Evolutionary conservation across 2,113 vertebrate genomes (phyloP), one percentile per base, ranked within the genome.

Genomic region (Mustelus asterias): DNA sequence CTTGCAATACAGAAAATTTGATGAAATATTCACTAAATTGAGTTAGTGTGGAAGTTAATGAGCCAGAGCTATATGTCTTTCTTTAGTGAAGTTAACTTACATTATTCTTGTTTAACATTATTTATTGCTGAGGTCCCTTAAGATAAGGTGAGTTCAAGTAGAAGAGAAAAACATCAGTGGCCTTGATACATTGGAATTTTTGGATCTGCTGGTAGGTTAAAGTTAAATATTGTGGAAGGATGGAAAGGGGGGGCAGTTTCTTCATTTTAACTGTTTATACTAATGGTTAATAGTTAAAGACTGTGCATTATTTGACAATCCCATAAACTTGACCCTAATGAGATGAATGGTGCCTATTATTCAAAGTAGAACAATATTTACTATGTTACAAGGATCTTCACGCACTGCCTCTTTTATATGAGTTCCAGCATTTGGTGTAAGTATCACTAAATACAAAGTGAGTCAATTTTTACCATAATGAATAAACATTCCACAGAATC

Each of bases 401-500:
- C 29, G 65, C 69, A 8, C 44, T 95, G 26, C 44, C 41, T 72
- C 69, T 76, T 95, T 95, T 72, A 76, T 54, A 54, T 29, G 48
- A 4, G 10, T 29, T 69, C 94, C 94, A 48, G 65, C 94, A 76
- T 95, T 48, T 95, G 94, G 94, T 70, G 7, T 33, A 72, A 48
- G 67, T 70, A 48, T 95, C 37, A 72, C 44, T 41, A 29, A 72
- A 69, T 72, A 48, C 69, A 72, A 94, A 72, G 69, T 72, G 69
- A 95, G 65, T 95, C 67, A 48, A 76, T 24, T 72, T 76, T 76
- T 76, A 54, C 69, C 94, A 48, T 72, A 76, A 95, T 72, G 94
- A 95, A 76, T 95, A 95, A 95, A 95, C 94, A 72, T 70, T 95
- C 94, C 94, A 33, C 88, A 67, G 16, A 33, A 63, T 70, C 92